Percentiles rank a stretch among this genome's conserved stretches.
These are phyloP conservation scores for Tricholauxania praeusta DNA, from an alignment of 2,888 invertebrate species.

Conservation along the genomic window DNA sequence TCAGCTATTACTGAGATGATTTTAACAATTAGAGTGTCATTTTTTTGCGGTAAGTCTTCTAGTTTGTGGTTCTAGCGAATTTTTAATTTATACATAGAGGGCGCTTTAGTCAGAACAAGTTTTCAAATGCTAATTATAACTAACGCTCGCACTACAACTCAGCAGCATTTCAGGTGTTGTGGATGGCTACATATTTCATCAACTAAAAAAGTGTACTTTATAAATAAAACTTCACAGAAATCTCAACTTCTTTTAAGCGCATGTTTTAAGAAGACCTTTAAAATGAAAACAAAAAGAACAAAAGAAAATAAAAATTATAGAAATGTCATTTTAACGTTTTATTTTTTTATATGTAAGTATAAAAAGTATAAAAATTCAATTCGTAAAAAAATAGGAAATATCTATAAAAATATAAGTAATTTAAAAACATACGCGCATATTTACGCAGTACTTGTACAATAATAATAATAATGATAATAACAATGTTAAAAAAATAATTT, in stretches of 20 bases:
- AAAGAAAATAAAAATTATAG: slow-evolving; percentile 33
- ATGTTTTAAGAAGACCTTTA: not conserved
- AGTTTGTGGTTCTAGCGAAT: too few relatives aligned
- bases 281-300: slow-evolving; percentile 9
- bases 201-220: too few relatives aligned
- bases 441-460: slow-evolving; percentile 4
- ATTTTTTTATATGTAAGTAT: slow-evolving; percentile 46
- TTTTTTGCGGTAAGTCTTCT: too few relatives aligned
- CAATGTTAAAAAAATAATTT: slow-evolving; percentile 18
- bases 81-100: too few relatives aligned
- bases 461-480: slow-evolving; percentile 23
- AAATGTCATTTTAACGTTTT: slow-evolving; percentile 38
- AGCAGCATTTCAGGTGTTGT: too few relatives aligned
- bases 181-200: too few relatives aligned
- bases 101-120: too few relatives aligned
- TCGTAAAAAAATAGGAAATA: slow-evolving; percentile 46
- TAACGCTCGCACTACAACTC: too few relatives aligned
- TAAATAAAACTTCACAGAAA: not conserved
- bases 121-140: too few relatives aligned
- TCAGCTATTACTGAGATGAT: too few relatives aligned
- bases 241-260: not conserved
- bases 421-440: slow-evolving; percentile 23
- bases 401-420: slow-evolving; percentile 36
- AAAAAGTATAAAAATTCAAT: slow-evolving; percentile 51
- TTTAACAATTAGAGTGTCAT: too few relatives aligned